Conservation (phyloP, 2,797 vertebrate genomes). For the Trachurus trachurus region DNA sequence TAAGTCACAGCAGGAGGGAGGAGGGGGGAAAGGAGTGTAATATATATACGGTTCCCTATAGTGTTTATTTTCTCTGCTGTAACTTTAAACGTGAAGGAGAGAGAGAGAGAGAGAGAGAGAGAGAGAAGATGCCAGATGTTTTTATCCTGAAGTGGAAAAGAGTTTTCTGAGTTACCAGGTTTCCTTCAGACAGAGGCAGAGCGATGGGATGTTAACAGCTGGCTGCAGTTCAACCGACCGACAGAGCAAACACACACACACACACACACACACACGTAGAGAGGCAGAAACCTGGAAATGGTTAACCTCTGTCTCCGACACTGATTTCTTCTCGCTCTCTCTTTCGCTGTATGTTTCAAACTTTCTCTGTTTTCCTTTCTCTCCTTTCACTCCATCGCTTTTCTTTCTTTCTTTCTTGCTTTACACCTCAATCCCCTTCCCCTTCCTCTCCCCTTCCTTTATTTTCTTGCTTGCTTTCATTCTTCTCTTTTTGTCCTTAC, state of each 20-base stretch:
- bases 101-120: too few relatives aligned
- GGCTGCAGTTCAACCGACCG: conserved; percentile 69
- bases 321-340: conserved; percentile 43
- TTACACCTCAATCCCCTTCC: conserved; percentile 82
- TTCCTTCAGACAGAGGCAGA: conserved; percentile 41
- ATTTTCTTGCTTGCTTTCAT: conserved; percentile 9
- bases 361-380: conserved; percentile 59
- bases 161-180: conserved; percentile 40
- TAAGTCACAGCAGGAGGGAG: neutral
- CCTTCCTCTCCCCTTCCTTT: conserved; percentile 23
- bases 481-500: conserved; percentile 60
- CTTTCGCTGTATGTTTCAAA: conserved; percentile 6
- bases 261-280: conserved; percentile 22
- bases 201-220: conserved; percentile 66
- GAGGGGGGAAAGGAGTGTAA: too few relatives aligned
- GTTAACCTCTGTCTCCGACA: conserved; percentile 71
- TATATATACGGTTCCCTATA: conserved; percentile 18
- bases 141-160: conserved; percentile 35
- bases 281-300: conserved; percentile 69
- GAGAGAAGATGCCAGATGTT: conserved; percentile 35
- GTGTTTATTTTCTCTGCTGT: conserved; percentile 44
- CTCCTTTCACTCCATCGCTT: conserved; percentile 54
- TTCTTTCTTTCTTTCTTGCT: conserved; percentile 76
- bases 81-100: conserved; percentile 40
- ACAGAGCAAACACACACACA: conserved; percentile 39